Evolutionary conservation across 2,888 invertebrate genomes (phyloP), one percentile per base, ranked within the genome.

Genomic region (Hanleya hanleyi): DNA sequence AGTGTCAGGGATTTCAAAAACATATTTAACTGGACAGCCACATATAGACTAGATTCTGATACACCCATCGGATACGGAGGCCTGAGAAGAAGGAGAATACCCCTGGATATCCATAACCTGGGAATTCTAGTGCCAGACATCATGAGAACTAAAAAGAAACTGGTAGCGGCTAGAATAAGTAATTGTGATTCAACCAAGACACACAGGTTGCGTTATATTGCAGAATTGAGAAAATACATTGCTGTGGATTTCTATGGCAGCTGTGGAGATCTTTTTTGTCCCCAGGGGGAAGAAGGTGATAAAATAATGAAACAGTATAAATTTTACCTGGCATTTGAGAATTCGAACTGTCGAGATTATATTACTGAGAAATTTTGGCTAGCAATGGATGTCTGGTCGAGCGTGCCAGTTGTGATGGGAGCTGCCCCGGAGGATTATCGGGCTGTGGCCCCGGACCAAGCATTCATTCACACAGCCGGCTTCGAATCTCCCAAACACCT

Each of bases 401-500:
- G n/a, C 32, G 61, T 57, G 2, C 61, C 61, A 15, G 61, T 57
- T 33, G 61, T 57, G 18, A 57, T 57, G 61, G n/a, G n/a, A n/a
- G 61, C 61, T 15, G 61, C 15, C 15, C 29, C 33, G 3, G 61
- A 29, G 3, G 26, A 57, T 26, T 57, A 57, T 9, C n/a, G 18
- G 29, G 29, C 15, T 32, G n/a, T 57, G 3, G n/a, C 26, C 18
- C 61, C 61, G 15, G 26, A 22, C 2, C 15, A 26, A 32, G 18
- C 61, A 15, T 57, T 22, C 26, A 57, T 57, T 18, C 61, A 57
- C 7, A 5, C 61, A 22, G 15, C 29, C n/a, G 61, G 61, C n/a
- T 57, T 57, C 7, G 61, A 26, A 57, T 57, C 61, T 4, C 61
- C 61, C 29, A 57, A 57, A 57, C n/a, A 57, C 15, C 33, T 57